These are phyloP conservation scores for Melitaea athalia DNA, from an alignment of 2,888 invertebrate genomes.

Conservation along the genomic window DNA sequence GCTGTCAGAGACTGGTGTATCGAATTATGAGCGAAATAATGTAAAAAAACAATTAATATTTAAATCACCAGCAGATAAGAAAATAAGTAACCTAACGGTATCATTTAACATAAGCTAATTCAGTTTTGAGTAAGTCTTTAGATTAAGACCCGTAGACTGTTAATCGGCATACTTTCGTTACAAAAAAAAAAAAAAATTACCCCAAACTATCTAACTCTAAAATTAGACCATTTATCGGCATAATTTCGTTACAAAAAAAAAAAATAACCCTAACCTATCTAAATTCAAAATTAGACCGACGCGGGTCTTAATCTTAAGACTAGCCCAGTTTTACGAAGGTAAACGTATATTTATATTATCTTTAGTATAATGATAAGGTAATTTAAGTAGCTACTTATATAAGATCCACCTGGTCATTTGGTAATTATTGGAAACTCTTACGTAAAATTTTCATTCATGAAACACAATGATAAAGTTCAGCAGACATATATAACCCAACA, in stretches of 20 bases:
- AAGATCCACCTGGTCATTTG: not conserved
- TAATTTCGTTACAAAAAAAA: too few relatives aligned
- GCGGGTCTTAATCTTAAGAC: too few relatives aligned
- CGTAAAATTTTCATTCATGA: conserved; percentile 5
- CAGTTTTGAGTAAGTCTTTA: too few relatives aligned
- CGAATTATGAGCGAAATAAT: conserved; percentile 42
- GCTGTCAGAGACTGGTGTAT: conserved; percentile 40
- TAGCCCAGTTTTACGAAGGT: not conserved
- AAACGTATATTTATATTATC: not conserved
- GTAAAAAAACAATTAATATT: conserved; percentile 40
- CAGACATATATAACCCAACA: not conserved
- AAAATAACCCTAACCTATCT: too few relatives aligned
- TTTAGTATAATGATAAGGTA: not conserved
- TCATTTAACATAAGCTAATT: not conserved
- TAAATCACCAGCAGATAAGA: not conserved
- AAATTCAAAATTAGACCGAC: too few relatives aligned
- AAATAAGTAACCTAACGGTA: not conserved
- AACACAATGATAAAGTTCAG: conserved; percentile 7
- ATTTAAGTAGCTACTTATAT: not conserved
- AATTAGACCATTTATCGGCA: too few relatives aligned
- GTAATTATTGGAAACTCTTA: not conserved
- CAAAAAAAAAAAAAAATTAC: too few relatives aligned
- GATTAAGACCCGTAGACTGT: too few relatives aligned
- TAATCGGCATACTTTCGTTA: too few relatives aligned
- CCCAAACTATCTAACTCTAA: too few relatives aligned